phyloP scores from a whole-genome alignment of 1,140 invertebrate species.

The Bombus difficillimus region DNA sequence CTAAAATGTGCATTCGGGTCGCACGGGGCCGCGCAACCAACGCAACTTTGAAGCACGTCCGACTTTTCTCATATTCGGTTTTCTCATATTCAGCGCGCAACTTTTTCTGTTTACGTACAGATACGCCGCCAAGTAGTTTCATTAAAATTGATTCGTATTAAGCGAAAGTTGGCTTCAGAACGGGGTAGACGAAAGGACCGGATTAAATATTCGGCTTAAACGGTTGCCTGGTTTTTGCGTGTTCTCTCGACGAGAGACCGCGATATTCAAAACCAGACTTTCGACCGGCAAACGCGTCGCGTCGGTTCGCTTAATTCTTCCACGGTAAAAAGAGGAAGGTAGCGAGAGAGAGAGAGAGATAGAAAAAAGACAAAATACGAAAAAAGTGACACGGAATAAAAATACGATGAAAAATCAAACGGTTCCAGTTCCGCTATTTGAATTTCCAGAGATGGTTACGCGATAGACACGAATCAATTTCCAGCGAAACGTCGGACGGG shows the following conservation, averaged over 20 bases:
- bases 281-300: too few relatives aligned
- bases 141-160: conserved; percentile 27
- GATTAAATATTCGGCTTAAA: neutral
- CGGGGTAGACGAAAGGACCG: neutral
- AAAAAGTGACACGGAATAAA: neutral
- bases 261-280: neutral
- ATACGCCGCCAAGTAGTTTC: neutral
- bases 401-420: neutral
- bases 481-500: conserved; percentile 2
- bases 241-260: neutral
- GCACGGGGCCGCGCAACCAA: neutral
- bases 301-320: neutral
- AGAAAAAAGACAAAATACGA: neutral
- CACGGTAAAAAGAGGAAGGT: neutral
- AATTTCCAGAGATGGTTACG: conserved; percentile 17
- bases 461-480: conserved; percentile 43
- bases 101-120: neutral
- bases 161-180: neutral
- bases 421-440: neutral
- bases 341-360: too few relatives aligned
- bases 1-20: conserved; percentile 45
- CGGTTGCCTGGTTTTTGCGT: neutral
- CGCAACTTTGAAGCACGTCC: conserved; percentile 36
- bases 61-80: conserved; percentile 42
- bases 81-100: too few relatives aligned